A percentile compares a stretch with the other conserved stretches of the same genome.
Conservation (phyloP, 1,140 invertebrate genomes). For the Zaprionus vittiger region DNA sequence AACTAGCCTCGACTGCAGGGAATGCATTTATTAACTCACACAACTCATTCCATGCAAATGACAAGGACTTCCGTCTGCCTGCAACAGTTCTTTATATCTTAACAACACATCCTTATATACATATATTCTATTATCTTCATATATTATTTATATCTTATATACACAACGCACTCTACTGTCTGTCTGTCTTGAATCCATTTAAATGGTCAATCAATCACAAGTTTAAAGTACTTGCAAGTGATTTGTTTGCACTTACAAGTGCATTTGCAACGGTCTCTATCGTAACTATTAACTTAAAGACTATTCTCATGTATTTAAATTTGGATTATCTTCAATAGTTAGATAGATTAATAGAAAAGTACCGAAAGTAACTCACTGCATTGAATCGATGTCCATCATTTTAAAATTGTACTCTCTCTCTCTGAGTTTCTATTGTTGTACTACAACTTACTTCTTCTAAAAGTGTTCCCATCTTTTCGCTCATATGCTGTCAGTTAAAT, state of each 20-base stretch:
- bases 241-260: not conserved
- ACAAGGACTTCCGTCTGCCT: not conserved
- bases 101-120: too few species aligned
- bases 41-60: not conserved
- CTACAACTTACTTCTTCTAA: too few species aligned
- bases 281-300: not conserved
- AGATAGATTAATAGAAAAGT: too few species aligned
- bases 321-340: too few species aligned
- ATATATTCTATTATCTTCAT: too few species aligned
- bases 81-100: not conserved
- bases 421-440: too few species aligned
- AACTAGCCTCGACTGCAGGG: not conserved
- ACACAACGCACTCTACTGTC: not conserved
- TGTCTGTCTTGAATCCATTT: not conserved
- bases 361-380: too few species aligned
- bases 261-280: too few species aligned
- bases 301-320: not conserved
- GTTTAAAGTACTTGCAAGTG: not conserved
- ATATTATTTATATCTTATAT: not conserved
- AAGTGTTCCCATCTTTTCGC: not conserved
- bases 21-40: slow-evolving; percentile 1
- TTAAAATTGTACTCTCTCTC: too few species aligned
- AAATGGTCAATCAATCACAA: not conserved
- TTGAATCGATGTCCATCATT: too few species aligned
- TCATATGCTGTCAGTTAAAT: not conserved